Evolutionary conservation across 2,797 vertebrate species (phyloP).

Genomic region (Micromesistius poutassou): DNA sequence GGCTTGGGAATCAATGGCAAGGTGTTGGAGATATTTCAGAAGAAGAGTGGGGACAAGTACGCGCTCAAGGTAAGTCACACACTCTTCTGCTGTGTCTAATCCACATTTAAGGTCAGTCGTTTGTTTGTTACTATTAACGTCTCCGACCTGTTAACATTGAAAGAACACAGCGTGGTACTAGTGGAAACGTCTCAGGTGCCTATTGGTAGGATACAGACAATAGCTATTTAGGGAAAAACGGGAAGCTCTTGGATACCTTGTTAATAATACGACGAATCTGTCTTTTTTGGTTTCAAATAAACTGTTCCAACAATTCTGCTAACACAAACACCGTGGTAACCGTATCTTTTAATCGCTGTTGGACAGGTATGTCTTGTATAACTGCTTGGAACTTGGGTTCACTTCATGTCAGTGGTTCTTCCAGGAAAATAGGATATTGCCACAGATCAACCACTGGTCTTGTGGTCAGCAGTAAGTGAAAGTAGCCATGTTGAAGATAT

Average conservation of each 20-base stretch:
- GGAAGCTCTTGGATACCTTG: not conserved
- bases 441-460: not conserved
- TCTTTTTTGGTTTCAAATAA: not conserved
- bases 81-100: not conserved
- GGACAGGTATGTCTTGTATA: not conserved
- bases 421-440: not conserved
- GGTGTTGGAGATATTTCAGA: conserved; percentile 90
- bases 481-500: not conserved
- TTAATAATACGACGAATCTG: not conserved
- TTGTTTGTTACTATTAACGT: not conserved
- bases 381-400: not conserved
- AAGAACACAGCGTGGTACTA: not conserved
- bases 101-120: not conserved
- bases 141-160: not conserved
- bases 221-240: not conserved
- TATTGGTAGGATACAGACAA: not conserved
- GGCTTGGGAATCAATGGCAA: conserved; percentile 96
- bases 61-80: conserved; percentile 83
- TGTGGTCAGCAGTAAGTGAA: not conserved
- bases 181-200: not conserved
- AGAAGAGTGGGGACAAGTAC: conserved; percentile 87
- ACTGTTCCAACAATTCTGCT: not conserved
- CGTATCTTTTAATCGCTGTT: not conserved
- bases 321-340: not conserved
- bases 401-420: not conserved